These are phyloP conservation scores for Bombus waltoni DNA, from an alignment of 1,140 invertebrate species.

Conservation along the genomic window DNA sequence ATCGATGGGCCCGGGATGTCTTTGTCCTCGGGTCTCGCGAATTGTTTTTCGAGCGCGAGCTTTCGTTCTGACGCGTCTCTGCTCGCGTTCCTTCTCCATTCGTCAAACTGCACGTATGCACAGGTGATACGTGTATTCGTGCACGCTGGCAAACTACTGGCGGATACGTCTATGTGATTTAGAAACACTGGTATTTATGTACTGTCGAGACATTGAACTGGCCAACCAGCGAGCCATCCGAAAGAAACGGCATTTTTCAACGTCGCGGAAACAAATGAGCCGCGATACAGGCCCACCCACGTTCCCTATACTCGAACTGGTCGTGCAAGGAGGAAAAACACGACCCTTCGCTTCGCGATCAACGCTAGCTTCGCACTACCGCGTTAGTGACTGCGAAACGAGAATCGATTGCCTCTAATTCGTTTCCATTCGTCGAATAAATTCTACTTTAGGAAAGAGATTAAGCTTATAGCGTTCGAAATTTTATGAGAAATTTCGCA, in stretches of 20 bases:
- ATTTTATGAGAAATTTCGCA: no score
- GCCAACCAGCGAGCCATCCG: constrained; percentile 17
- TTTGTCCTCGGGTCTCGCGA: neutral
- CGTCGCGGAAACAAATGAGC: constrained; percentile 68
- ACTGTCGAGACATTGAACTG: constrained; percentile 59
- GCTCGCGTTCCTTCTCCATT: neutral
- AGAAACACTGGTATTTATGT: constrained; percentile 23
- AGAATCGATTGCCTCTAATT: constrained; percentile 21
- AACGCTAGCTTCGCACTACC: neutral
- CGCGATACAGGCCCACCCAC: constrained; percentile 57
- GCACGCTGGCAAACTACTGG: neutral
- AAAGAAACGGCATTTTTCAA: constrained; percentile 70
- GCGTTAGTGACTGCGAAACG: neutral
- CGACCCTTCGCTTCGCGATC: neutral
- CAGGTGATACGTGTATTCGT: neutral
- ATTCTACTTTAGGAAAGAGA: no score
- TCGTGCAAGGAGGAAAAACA: constrained; percentile 44
- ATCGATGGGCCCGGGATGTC: neutral
- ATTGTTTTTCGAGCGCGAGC: neutral
- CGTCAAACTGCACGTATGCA: neutral
- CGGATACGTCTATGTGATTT: constrained; percentile 13
- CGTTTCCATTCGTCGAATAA: constrained; percentile 8
- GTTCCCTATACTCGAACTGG: constrained; percentile 6
- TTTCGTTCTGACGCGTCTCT: no score
- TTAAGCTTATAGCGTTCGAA: no score